Evolutionary conservation across 2,113 vertebrate genomes (phyloP).

Genomic region (Himantopus leucocephalus): DNA sequence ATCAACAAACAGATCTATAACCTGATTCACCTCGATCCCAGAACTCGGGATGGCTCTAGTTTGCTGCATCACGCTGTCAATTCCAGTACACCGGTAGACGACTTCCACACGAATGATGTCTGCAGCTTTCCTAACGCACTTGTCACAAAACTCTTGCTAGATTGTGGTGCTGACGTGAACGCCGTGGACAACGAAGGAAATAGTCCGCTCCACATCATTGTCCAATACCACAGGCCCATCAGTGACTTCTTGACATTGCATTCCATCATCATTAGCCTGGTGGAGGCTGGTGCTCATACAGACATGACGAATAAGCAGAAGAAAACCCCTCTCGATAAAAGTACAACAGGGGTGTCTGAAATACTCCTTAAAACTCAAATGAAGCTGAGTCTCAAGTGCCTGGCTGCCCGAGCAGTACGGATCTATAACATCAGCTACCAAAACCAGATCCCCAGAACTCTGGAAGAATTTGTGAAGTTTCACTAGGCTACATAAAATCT

Average conservation of each 20-base stretch:
- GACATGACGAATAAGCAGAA: constrained; percentile 98
- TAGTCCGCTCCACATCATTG: constrained; percentile 93
- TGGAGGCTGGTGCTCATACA: constrained; percentile 95
- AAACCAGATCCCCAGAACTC: constrained; percentile 94
- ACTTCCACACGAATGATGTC: constrained; percentile 97
- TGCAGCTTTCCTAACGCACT: constrained; percentile 95
- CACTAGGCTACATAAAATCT: constrained; percentile 76
- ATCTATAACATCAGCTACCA: constrained; percentile 91
- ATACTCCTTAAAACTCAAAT: constrained; percentile 98
- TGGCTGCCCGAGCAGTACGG: constrained; percentile 93
- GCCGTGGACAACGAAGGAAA: constrained; percentile 91
- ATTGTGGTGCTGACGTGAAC: constrained; percentile 91
- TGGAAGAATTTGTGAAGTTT: constrained; percentile 97
- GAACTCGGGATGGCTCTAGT: constrained; percentile 87
- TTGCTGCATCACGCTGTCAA: constrained; percentile 94
- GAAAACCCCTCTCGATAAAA: constrained; percentile 96
- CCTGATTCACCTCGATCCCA: constrained; percentile 89
- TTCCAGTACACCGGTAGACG: constrained; percentile 90
- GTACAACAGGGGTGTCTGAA: constrained; percentile 95
- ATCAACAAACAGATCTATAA: constrained; percentile 97
- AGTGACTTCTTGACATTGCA: constrained; percentile 98
- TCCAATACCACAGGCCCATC: constrained; percentile 98
- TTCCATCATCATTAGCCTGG: constrained; percentile 95
- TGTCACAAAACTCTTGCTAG: constrained; percentile 92
- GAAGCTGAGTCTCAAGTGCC: constrained; percentile 99